These are phyloP conservation scores for Pachydiplax longipennis DNA, from an alignment of 2,888 invertebrate species.

Conservation along the genomic window DNA sequence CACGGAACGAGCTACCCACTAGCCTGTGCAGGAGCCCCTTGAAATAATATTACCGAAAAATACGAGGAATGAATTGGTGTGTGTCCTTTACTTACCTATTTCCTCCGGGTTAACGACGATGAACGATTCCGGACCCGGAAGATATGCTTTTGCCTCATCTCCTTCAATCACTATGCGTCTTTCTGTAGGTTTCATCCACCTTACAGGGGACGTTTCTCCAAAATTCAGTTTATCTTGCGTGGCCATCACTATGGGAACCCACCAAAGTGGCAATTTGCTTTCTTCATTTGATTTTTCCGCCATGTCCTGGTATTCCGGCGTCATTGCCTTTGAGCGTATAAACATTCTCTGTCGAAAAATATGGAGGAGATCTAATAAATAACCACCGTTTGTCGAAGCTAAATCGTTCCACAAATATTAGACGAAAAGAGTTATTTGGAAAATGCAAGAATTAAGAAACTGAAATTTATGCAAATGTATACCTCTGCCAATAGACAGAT, in stretches of 20 bases:
- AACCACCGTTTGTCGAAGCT: background rate
- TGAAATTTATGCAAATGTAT: too few relatives aligned
- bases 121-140: constrained; percentile 69
- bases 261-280: constrained; percentile 73
- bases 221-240: constrained; percentile 69
- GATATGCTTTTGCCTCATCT: constrained; percentile 63
- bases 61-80: too few relatives aligned
- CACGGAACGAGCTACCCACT: too few relatives aligned
- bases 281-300: constrained; percentile 54
- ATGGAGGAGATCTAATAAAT: constrained; percentile 43
- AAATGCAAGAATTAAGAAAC: too few relatives aligned
- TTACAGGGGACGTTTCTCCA: constrained; percentile 63
- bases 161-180: constrained; percentile 58
- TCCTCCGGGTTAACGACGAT: constrained; percentile 85
- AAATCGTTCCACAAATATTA: too few relatives aligned
- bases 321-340: background rate
- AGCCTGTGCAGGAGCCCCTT: too few relatives aligned
- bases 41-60: too few relatives aligned
- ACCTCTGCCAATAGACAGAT: too few relatives aligned
- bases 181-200: constrained; percentile 44
- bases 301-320: constrained; percentile 72
- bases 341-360: constrained; percentile 36
- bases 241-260: constrained; percentile 73
- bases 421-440: too few relatives aligned
- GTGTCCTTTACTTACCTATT: constrained; percentile 67